Percentiles rank a stretch among this genome's conserved stretches.
These are phyloP conservation scores for Microctenopoma stevenorrisi DNA, from an alignment of 2,797 vertebrate genomes.

Conservation along the genomic window DNA sequence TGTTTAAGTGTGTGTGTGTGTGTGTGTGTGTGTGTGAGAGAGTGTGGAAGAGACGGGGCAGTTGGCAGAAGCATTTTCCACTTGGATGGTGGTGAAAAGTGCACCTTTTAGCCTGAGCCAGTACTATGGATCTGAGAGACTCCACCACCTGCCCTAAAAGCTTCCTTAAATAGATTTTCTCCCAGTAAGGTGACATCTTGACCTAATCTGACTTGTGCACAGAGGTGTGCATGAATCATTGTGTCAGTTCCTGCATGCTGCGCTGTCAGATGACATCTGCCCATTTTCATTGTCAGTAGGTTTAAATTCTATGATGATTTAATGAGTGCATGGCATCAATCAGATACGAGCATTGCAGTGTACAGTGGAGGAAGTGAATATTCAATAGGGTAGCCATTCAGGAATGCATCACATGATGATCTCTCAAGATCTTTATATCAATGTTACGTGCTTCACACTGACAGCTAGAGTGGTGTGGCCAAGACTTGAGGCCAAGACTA, in stretches of 20 bases:
- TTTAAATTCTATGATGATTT: too few species aligned
- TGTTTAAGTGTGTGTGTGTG: conserved; percentile 29
- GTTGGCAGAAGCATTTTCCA: conserved; percentile 37
- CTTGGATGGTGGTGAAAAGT: conserved; percentile 52
- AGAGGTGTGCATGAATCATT: conserved; percentile 16
- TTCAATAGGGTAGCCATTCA: too few species aligned
- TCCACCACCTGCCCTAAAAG: conserved; percentile 60
- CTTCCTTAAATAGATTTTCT: conserved; percentile 66
- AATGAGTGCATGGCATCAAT: too few species aligned
- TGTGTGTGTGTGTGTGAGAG: conserved; percentile 10
- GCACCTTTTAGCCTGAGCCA: conserved; percentile 52
- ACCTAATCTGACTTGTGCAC: conserved; percentile 46
- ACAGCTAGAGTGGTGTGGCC: too few species aligned
- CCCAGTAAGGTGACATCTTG: conserved; percentile 44
- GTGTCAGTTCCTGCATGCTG: not conserved
- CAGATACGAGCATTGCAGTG: too few species aligned
- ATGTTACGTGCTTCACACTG: too few species aligned
- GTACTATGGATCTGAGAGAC: conserved; percentile 40
- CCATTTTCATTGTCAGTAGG: too few species aligned
- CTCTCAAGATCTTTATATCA: too few species aligned
- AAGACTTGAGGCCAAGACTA: too few species aligned
- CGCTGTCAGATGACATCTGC: not conserved
- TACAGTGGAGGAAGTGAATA: too few species aligned
- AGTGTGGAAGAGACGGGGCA: conserved; percentile 36
- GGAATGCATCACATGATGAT: too few species aligned